Base-by-base conservation (phyloP, 2,888 invertebrate species). In the Scaeva pyrastri region DNA sequence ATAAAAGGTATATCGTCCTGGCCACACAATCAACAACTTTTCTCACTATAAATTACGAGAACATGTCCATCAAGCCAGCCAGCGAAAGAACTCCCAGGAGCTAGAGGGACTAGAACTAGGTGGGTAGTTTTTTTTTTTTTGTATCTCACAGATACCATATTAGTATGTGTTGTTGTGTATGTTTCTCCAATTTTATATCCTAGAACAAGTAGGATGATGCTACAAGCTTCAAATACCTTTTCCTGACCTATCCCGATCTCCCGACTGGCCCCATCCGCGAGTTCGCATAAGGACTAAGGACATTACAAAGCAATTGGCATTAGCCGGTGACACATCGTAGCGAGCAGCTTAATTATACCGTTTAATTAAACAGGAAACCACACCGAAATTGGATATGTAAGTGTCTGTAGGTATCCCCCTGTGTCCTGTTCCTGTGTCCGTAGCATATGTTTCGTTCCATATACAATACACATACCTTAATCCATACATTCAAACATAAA, bases 311-410 rank as follows among this genome's bases (percentile, higher is more conserved):
- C 85, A 86, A 86, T 86, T 81, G 85, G 73, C 81, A 86, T 81
- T 86, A 80, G 85, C 81, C 81, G 26, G 77, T 71, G 81, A 86
- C 82, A 81, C 71, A 64, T 77, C 70, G 62, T 77, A 71, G 81
- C 77, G 62, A 77, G 71, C 86, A 74, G 81, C 82, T 86, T 82
- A 82, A 86, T 86, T 86, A 86, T 78, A 82, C 74, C 82, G 86
- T 86, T 86, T 86, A 86, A 86, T 86, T 86, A 86, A 81, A 86
- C 81, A 77, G 77, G 56, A 74, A 86, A 71, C 81, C 86, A 71
- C 86, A 86, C 39, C 62, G 36, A 71, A 77, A 72, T 75, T 52
- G 71, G 71, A 73, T 66, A 68, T 12, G 39, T 23, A 60, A 52
- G 68, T 68, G 36, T 50, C 21, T 50, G 50, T 68, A 39, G 31